Evolutionary conservation across 2,113 vertebrate species (phyloP).

Genomic region (Glaucomys volans): DNA sequence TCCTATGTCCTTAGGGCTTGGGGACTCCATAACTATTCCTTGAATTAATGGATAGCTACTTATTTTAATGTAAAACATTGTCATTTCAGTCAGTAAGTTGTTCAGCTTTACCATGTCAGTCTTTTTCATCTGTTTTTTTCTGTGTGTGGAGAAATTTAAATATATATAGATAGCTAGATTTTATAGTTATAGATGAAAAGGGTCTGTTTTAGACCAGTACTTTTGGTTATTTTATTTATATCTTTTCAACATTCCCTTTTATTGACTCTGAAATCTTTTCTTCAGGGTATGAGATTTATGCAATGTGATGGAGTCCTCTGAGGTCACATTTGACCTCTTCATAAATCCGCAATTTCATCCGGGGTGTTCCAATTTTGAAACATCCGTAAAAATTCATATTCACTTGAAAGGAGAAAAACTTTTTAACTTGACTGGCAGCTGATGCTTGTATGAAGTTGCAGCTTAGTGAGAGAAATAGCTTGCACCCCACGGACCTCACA

Average conservation of each 20-base stretch:
- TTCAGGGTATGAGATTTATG: neutral
- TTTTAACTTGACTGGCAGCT: neutral
- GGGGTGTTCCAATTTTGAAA: neutral
- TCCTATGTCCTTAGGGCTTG: neutral
- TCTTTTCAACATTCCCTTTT: slow-evolving; percentile 24
- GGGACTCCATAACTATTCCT: neutral
- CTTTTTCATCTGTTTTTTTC: slow-evolving; percentile 4
- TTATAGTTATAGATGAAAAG: neutral
- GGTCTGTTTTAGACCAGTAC: neutral
- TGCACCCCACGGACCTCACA: neutral
- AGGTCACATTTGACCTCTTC: neutral
- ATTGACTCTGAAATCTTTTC: neutral
- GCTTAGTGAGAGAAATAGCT: neutral
- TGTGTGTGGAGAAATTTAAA: neutral
- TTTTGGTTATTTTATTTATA: slow-evolving; percentile 16
- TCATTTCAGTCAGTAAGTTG: slow-evolving; percentile 25
- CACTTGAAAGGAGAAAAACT: neutral
- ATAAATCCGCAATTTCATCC: neutral
- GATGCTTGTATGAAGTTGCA: neutral
- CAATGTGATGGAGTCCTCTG: neutral
- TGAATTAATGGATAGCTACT: slow-evolving; percentile 1
- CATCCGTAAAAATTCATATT: slow-evolving; percentile 21
- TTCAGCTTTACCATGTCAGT: neutral
- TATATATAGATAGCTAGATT: neutral
- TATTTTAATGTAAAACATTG: slow-evolving; percentile 42